A percentile compares a stretch with the other conserved stretches of the same genome.
Conservation (phyloP, 2,113 vertebrate species). For the Clarias magur region DNA sequence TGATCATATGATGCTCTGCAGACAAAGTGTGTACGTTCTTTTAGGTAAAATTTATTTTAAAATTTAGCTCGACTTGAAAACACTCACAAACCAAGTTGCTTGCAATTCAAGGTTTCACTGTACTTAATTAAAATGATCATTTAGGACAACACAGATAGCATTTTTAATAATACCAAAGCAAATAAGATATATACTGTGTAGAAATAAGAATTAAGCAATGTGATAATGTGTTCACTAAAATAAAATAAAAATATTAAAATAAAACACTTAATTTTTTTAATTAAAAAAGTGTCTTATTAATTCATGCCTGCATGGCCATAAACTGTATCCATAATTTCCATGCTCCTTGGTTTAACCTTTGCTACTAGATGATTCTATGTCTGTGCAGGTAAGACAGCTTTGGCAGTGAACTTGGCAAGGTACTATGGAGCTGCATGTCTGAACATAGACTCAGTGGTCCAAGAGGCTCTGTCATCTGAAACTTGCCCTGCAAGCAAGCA, state of each 20-base stretch:
- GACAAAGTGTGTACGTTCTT: too few relatives aligned
- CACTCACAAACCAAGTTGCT: too few relatives aligned
- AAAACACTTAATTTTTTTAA: neutral
- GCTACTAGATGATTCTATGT: slow-evolving; percentile 2
- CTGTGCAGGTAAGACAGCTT: slow-evolving; percentile 73
- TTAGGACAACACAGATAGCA: too few relatives aligned
- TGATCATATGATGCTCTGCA: too few relatives aligned
- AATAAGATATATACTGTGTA: too few relatives aligned
- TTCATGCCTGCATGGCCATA: neutral
- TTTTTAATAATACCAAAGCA: too few relatives aligned
- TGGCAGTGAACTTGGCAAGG: slow-evolving; percentile 68
- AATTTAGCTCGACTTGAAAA: too few relatives aligned
- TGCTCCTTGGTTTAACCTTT: neutral
- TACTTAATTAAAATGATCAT: neutral
- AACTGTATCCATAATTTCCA: neutral
- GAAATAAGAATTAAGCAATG: too few relatives aligned
- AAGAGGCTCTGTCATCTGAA: slow-evolving; percentile 71
- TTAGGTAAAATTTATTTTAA: too few relatives aligned
- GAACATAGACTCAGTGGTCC: slow-evolving; percentile 75
- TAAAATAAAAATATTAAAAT: neutral
- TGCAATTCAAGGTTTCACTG: too few relatives aligned
- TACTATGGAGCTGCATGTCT: slow-evolving; percentile 73
- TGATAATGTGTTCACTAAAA: too few relatives aligned
- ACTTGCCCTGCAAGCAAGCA: slow-evolving; percentile 62
- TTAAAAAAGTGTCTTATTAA: neutral